Evolutionary conservation across 2,797 vertebrate genomes (phyloP).

Genomic region (Pseudomugil tenellus): DNA sequence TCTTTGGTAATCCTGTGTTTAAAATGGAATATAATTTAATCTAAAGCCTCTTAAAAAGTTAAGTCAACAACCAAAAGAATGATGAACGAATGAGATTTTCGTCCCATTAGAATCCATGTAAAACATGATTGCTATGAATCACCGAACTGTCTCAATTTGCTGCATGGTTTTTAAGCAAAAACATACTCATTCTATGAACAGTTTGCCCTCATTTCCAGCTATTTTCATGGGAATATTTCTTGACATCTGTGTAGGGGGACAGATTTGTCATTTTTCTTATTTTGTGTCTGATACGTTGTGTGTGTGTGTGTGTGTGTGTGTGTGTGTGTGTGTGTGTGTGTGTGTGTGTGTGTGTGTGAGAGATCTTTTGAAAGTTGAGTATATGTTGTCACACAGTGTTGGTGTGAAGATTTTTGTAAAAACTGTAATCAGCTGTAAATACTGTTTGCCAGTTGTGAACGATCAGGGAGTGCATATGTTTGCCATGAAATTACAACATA

Average conservation of each 20-base stretch:
- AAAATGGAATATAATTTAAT: background rate
- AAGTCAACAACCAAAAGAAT: constrained; percentile 3
- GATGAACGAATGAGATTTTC: background rate
- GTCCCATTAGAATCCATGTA: background rate
- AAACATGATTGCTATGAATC: constrained; percentile 1
- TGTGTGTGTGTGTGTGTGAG: constrained; percentile 32
- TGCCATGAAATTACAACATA: constrained; percentile 36
- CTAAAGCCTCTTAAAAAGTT: background rate
- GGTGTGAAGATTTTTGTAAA: constrained; percentile 74
- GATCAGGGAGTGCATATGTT: constrained; percentile 55
- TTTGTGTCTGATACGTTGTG: constrained; percentile 22
- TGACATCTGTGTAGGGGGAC: constrained; percentile 21
- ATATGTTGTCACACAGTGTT: constrained; percentile 38
- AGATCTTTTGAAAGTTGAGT: constrained; percentile 44
- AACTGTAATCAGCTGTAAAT: constrained; percentile 78
- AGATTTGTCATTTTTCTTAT: constrained; percentile 49
- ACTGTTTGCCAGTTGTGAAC: constrained; percentile 67
- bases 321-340: constrained; percentile 29
- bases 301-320: constrained; percentile 28
- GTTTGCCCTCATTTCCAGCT: constrained; percentile 36
- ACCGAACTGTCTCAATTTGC: constrained; percentile 3
- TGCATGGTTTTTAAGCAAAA: constrained; percentile 27
- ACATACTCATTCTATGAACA: constrained; percentile 2
- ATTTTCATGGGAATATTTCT: constrained; percentile 13
- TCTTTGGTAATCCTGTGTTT: background rate